These are phyloP conservation scores for Melanerpes formicivorus DNA, from an alignment of 2,113 vertebrate species.

Conservation along the genomic window DNA sequence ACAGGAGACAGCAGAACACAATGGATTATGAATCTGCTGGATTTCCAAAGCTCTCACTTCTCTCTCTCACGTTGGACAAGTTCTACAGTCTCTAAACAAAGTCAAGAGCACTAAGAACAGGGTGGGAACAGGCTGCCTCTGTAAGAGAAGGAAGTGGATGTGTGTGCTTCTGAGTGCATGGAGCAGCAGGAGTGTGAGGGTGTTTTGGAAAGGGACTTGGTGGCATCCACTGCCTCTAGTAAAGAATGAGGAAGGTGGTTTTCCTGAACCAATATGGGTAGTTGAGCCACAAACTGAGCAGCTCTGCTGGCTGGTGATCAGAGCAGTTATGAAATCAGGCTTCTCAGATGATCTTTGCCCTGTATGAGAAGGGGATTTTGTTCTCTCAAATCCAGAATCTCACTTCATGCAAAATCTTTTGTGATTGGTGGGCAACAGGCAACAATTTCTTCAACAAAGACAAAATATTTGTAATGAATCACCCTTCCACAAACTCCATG, in stretches of 20 bases:
- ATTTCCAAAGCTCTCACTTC: neutral
- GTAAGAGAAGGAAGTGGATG: neutral
- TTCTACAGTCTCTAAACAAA: neutral
- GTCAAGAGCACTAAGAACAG: neutral
- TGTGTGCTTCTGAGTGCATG: neutral
- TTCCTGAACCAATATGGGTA: neutral
- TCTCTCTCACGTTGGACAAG: neutral
- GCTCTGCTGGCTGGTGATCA: neutral
- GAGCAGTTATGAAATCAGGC: neutral
- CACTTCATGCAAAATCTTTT: neutral
- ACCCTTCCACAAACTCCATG: neutral
- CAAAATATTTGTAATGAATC: neutral
- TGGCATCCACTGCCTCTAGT: neutral
- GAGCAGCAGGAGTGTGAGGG: neutral
- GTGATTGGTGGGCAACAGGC: neutral
- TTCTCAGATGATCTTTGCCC: neutral
- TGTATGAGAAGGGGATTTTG: neutral
- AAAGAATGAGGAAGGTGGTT: slow-evolving; percentile 6
- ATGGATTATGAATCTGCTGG: neutral
- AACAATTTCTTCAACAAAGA: neutral
- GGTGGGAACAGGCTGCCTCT: slow-evolving; percentile 7
- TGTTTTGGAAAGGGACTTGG: neutral
- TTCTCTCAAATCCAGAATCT: neutral
- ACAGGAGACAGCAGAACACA: neutral
- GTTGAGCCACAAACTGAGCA: neutral